Conservation (phyloP, 2,888 invertebrate species). For the Tetranychus piercei region DNA sequence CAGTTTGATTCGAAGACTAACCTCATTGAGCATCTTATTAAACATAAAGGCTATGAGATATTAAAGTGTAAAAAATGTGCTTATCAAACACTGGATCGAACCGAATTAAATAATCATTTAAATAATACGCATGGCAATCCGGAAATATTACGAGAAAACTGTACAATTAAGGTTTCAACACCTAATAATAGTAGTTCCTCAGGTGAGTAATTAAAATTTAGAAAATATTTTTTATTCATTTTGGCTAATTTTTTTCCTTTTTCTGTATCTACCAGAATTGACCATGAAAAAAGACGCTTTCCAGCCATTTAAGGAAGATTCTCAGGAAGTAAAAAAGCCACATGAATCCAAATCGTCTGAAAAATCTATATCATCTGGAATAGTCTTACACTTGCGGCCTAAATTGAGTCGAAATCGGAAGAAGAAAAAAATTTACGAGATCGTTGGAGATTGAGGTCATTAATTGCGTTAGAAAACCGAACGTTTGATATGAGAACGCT, state of each 20-base stretch:
- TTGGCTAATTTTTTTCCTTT: too few species aligned
- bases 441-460: not conserved
- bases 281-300: not conserved
- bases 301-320: not conserved
- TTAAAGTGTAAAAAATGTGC: constrained; percentile 54
- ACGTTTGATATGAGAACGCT: too few species aligned
- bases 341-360: not conserved
- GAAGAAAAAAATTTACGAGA: not conserved
- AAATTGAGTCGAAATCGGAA: not conserved
- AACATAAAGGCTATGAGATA: constrained; percentile 50
- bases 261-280: not conserved
- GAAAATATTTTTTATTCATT: not conserved
- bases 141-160: not conserved
- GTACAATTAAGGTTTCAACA: not conserved
- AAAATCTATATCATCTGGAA: not conserved
- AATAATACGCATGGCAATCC: not conserved
- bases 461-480: too few species aligned
- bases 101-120: constrained; percentile 3
- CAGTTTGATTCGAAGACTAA: constrained; percentile 39
- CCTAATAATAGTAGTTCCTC: not conserved
- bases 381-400: not conserved
- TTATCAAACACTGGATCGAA: constrained; percentile 18
- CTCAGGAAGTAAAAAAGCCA: not conserved
- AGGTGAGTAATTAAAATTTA: not conserved
- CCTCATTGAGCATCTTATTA: constrained; percentile 45